phyloP scores from a whole-genome alignment of 1,140 invertebrate genomes.

The Drosophila bipectinata region DNA sequence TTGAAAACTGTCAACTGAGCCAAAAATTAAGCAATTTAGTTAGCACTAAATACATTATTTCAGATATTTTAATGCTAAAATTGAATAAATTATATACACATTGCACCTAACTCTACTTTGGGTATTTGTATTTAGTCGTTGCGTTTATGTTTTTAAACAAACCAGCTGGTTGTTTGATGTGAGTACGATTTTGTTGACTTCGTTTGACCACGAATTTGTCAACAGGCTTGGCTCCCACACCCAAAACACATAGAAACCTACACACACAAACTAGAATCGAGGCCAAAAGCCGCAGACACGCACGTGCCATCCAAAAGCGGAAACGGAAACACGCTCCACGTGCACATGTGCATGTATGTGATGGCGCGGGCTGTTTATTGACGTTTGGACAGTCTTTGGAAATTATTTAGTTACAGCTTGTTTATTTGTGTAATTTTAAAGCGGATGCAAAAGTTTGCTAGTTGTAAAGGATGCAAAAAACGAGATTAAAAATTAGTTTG shows the following conservation, averaged over 20 bases:
- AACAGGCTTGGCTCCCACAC: slow-evolving; percentile 46
- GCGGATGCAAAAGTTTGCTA: slow-evolving; percentile 68
- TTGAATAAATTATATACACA: background rate
- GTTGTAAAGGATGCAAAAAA: slow-evolving; percentile 47
- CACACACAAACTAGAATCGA: slow-evolving; percentile 23
- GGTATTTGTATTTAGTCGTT: background rate
- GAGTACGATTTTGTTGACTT: slow-evolving; percentile 61
- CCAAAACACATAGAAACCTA: slow-evolving; percentile 2
- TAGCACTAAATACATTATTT: background rate
- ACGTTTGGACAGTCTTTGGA: slow-evolving; percentile 56
- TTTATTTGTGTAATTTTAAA: slow-evolving; percentile 33
- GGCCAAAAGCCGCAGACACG: slow-evolving; percentile 58
- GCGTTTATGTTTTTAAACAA: background rate
- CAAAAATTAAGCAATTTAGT: slow-evolving; percentile 1
- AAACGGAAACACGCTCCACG: slow-evolving; percentile 58
- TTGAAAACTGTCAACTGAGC: background rate
- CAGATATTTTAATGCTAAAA: background rate
- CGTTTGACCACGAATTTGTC: slow-evolving; percentile 72
- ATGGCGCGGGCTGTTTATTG: slow-evolving; percentile 39
- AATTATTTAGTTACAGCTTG: slow-evolving; percentile 62
- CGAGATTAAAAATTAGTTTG: slow-evolving; percentile 29
- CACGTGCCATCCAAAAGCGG: slow-evolving; percentile 62
- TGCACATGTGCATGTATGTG: slow-evolving; percentile 12
- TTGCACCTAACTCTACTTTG: background rate
- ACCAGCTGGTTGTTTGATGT: slow-evolving; percentile 42